Base-by-base conservation (phyloP, 2,797 vertebrate species). In the Scleropages formosus region DNA sequence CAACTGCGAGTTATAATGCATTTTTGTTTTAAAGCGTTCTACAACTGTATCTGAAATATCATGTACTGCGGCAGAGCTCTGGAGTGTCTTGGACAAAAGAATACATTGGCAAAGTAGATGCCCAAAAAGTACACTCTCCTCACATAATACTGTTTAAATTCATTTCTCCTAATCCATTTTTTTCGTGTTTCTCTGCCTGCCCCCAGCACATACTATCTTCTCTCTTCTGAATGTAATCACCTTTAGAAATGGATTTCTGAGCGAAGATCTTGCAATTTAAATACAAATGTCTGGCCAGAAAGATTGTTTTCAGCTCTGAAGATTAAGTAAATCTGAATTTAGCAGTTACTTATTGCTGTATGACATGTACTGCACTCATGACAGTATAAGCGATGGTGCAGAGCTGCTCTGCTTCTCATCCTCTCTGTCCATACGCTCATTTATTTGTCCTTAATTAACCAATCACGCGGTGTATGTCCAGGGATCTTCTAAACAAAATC, bases 381-480 rank as follows among this genome's bases (percentile, higher is more conserved):
- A 39, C 39, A 39, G 31, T 22, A 20, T 10, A n/a, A 22, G 8
- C 3, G 4, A 22, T 16, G 13, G 4, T n/a, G 15, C 9, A 20
- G 58, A 16, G 58, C 60, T 24, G 20, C 60, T 24, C 66, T 76
- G 83, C 76, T 53, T 83, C 82, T 87, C 78, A 73, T 77, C 78
- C 64, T 75, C 75, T 77, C 78, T 77, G 78, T 78, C 78, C 68
- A 79, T 77, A 79, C 85, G 84, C 88, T 87, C 87, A 88, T 88
- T 87, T 84, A 82, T 82, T 81, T 78, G 74, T 83, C 76, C 84
- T 80, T 86, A 85, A 88, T 89, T 78, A 85, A 87, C 90, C 83
- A 87, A 82, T 81, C 77, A 65, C 56, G 73, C 73, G 80, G 80
- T 76, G 78, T 80, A 80, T 78, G 74, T 75, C 80, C 71, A 80